Base-by-base conservation (phyloP, 2,113 vertebrate genomes). In the Lagopus leucura region DNA sequence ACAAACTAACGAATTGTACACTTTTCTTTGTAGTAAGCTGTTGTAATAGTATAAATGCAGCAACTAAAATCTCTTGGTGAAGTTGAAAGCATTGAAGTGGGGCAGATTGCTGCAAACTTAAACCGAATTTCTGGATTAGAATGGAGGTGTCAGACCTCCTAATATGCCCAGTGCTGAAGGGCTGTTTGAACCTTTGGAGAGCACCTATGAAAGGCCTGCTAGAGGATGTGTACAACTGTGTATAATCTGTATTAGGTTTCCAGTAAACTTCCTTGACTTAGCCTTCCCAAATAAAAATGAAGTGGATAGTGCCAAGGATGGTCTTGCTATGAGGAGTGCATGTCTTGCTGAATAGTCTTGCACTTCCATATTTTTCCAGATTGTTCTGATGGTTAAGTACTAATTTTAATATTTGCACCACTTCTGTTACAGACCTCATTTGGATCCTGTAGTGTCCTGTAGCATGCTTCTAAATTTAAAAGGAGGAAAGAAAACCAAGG, bases 391-490 rank as follows among this genome's bases (percentile, higher is more conserved):
- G 76, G 89, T 94, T 78, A 92, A 89, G 76, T 64, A 77, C 81
- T 89, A 89, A 82, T 91, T 89, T 50, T 92, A 4, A 0, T 86
- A 32, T 92, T 89, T 91, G 93, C 86, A 82, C 86, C 86, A 5
- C 89, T 94, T 89, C 60, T 92, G 93, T 94, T 92, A 78, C 86
- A 92, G 89, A 86, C 89, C 66, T 86, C 85, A 20, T 89, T 82
- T 92, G 89, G 89, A 92, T 92, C 93, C 89, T 40, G 60, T 89
- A 86, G 76, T 92, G 76, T 82, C 76, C 86, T 92, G 81, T 92
- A 94, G 86, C 92, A 92, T 86, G 81, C 81, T 92, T 74, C 93
- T 94, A 92, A 82, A 86, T 89, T 92, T 86, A 86, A 94, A 86
- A 94, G 93, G 72, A 25, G 61, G 89, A 74, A 94, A 89, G 77